Percentiles rank a stretch among this genome's conserved stretches.
Conservation (phyloP, 2,113 vertebrate genomes). For the Pedetes capensis region DNA sequence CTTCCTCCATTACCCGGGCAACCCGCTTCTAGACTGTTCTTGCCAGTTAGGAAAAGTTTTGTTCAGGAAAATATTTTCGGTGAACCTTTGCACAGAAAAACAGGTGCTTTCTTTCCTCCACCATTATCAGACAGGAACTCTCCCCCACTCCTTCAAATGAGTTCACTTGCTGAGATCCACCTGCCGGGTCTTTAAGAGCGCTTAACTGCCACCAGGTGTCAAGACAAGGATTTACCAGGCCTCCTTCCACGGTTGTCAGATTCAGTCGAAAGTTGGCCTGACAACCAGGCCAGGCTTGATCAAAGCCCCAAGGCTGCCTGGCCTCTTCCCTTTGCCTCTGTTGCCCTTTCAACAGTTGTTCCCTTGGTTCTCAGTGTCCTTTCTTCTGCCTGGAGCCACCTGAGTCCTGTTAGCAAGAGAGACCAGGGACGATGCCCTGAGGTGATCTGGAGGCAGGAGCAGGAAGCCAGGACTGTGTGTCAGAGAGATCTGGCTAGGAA, state of each 20-base stretch:
- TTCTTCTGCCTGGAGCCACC: neutral
- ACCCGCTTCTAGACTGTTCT: neutral
- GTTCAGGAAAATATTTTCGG: neutral
- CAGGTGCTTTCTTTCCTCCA: neutral
- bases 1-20: neutral
- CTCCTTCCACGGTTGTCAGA: neutral
- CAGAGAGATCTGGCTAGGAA: neutral
- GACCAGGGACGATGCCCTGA: neutral
- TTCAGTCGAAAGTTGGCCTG: neutral
- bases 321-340: neutral
- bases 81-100: neutral
- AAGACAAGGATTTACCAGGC: neutral
- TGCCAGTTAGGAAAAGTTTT: constrained; percentile 1
- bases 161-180: too few relatives aligned
- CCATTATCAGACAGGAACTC: neutral
- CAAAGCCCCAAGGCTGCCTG: neutral
- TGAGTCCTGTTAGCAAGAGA: neutral
- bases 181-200: neutral
- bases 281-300: neutral
- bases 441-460: neutral
- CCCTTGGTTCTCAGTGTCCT: neutral
- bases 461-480: neutral
- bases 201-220: neutral
- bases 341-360: neutral
- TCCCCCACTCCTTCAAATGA: neutral